Base-by-base conservation (phyloP, 2,797 vertebrate genomes). In the Borostomias antarcticus region DNA sequence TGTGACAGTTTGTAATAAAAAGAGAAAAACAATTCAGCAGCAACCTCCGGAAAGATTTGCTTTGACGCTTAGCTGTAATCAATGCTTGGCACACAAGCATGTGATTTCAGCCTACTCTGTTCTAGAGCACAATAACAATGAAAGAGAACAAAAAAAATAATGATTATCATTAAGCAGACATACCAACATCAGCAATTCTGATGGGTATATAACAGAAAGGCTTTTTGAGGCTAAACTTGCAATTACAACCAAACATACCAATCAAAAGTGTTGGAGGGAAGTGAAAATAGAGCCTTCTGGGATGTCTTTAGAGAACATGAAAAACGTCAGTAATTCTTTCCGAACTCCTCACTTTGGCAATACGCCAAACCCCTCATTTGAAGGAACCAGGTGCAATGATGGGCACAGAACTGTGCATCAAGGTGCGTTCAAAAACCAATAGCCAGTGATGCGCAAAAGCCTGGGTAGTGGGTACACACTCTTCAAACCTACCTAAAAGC, bases 31-130 rank as follows among this genome's bases (percentile, higher is more conserved):
- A 56, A 81, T 70, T 82, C 63, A 80, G 88, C 82, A 85, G 64
- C 66, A 78, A 70, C 68, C 45, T 65, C 69, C 60, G 50, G 62
- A 73, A 86, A 76, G 79, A 83, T 70, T 70, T 52, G 67, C 71
- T 79, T 74, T 82, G 78, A 63, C 73, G 74, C 77, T 68, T 73
- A 83, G 81, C 68, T 80, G 78, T 89, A 89, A 91, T 89, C 86
- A 89, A 85, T 85, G 80, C 82, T 80, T 86, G 82, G 83, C 82
- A 82, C 75, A 72, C 76, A 67, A 81, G 75, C 69, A 64, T 87
- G 71, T 76, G 83, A 90, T 89, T 89, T 82, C 67, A 74, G 77
- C 77, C 84, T 81, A 82, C 82, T 90, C 87, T 90, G 82, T 88
- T 72, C 83, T 70, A 21, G 5, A 0, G 37, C 74, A 86, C 81